Evolutionary conservation across 2,113 vertebrate species (phyloP).

Genomic region (Sylvilagus bachmani): DNA sequence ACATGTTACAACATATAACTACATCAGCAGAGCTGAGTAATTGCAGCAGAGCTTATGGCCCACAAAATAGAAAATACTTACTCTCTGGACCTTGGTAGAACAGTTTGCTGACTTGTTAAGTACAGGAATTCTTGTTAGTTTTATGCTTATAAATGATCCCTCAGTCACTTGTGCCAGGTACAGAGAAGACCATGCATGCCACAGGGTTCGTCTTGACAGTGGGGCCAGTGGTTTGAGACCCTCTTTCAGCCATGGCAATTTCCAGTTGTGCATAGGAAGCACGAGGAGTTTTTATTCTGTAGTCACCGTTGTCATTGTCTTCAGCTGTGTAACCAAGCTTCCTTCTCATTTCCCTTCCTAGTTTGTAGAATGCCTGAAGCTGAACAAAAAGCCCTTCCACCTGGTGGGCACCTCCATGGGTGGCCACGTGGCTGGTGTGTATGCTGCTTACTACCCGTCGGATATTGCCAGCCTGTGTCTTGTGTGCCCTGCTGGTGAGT

Average conservation of each 20-base stretch:
- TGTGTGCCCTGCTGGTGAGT: slow-evolving; percentile 96
- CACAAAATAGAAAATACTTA: neutral
- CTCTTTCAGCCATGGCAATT: neutral
- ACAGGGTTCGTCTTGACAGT: neutral
- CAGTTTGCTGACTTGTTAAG: neutral
- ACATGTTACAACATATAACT: too few relatives aligned
- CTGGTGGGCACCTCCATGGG: slow-evolving; percentile 97
- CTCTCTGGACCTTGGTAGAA: neutral
- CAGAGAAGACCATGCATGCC: neutral
- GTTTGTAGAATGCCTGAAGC: slow-evolving; percentile 95
- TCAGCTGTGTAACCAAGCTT: slow-evolving; percentile 34
- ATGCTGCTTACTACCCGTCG: slow-evolving; percentile 93
- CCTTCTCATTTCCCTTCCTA: slow-evolving; percentile 83
- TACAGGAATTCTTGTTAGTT: neutral
- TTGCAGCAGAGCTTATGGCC: neutral
- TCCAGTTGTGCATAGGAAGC: neutral
- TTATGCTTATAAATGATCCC: neutral
- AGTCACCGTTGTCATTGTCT: neutral
- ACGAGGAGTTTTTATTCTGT: neutral
- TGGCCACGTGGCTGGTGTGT: slow-evolving; percentile 95
- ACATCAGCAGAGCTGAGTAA: neutral
- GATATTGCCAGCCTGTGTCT: slow-evolving; percentile 95
- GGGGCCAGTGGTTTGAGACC: neutral
- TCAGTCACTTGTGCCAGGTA: neutral
- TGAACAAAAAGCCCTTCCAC: slow-evolving; percentile 96